Base-by-base conservation (phyloP, 23 tunicate species). In the Oikopleura vanhoeffeni region DNA sequence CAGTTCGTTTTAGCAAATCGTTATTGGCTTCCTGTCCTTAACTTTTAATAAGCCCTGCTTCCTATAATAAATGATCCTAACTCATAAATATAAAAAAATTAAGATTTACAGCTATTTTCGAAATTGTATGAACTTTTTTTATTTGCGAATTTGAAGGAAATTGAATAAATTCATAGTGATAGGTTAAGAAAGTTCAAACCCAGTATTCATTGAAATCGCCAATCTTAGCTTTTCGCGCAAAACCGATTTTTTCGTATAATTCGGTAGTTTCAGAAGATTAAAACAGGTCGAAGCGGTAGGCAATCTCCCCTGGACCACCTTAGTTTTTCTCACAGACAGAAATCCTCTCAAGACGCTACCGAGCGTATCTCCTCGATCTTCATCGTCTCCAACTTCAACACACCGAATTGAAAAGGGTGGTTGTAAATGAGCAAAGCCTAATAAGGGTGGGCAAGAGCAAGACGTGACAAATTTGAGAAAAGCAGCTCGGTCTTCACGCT, bases 281-380 rank as follows among this genome's bases (percentile, higher is more conserved):
- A 93, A 93, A 42, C 98, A 93, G 1, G 98, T 93, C 0, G 98
- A 93, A 41, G 98, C 98, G 42, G 98, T 93, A 33, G 98, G 98
- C 1, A 93, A 86, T 1, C 98, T 83, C 57, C 32, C 67, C 67
- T 28, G 32, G 30, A 75, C 38, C 0, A 83, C 42, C 67, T 64
- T 79, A 58, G 83, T 40, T 27, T 85, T 40, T 24, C 88, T 60
- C 38, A 90, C n/a, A 76, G 88, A 86, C 34, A 90, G 83, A 67
- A 90, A 90, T 13, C 97, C 98, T 41, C 98, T 88, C 40, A 93
- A 67, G 1, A 93, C 91, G n/a, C 89, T 93, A 4, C 91, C 94
- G 18, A 90, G 91, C 1, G 98, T 89, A 76, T 93, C 98, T 0
- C 98, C 98, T 4, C 89, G 88, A 83, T 93, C 98, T 49, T 93